Base-by-base conservation (phyloP, 2,797 vertebrate species). In the Rhinella marina region DNA sequence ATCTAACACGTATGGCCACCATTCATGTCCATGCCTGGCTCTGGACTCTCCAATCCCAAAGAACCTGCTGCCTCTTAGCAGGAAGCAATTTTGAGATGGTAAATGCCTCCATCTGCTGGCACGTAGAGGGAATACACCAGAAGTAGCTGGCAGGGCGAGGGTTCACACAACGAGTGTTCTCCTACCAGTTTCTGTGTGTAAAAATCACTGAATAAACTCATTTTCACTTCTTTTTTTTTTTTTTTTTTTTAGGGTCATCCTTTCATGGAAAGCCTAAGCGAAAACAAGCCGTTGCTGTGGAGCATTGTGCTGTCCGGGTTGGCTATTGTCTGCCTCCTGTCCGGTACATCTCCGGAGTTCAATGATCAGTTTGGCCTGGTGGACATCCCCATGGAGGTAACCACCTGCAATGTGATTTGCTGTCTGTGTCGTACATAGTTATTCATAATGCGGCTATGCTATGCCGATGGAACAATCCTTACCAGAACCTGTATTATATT, bases 331-430 rank as follows among this genome's bases (percentile, higher is more conserved):
- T 96, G 95, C 29, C 96, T 99, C 16, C 96, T 99, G 41, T 93
- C 95, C 0, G 98, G 98, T 25, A 98, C 97, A 9, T 98, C 97
- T 0, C 97, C 98, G 0, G 98, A 99, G 90, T 98, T 99, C 93
- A 99, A 97, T 2, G 96, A 97, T 89, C 97, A 99, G 93, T 99
- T 99, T 92, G 96, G 97, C 52, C 95, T 99, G 6, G 98, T 99
- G 77, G 97, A 99, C 90, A 99, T 99, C 93, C 98, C 98, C 12
- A 93, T 95, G 0, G 98, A 99, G 96, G 98, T 98, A 86, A 92
- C 91, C 12, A 9, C 5, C 1, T 6, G 14, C 9, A 52, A 2
- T 25, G 12, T 11, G 54, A 56, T 14, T 3, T 56, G 54, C 4
- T 56, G 54, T 56, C 12, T 56, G 14, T 56, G 14, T 56, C 41